Evolutionary conservation across 2,888 invertebrate species (phyloP), one percentile per base, ranked within the genome.

Genomic region (Nesidiocoris tenuis): DNA sequence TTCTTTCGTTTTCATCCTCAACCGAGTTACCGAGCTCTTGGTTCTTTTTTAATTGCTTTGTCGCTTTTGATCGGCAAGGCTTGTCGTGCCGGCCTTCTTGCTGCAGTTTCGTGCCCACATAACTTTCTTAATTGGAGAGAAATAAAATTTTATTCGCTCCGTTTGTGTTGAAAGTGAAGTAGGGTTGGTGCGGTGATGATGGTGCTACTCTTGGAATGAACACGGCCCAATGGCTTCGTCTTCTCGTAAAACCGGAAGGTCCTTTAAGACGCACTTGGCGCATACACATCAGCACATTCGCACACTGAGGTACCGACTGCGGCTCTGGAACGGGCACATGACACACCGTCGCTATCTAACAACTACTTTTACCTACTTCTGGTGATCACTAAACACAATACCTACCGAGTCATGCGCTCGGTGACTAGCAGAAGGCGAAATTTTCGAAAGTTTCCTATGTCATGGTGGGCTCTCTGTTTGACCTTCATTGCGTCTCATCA

Each of bases 131-230:
- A 71, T 71, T 71, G 61, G 71, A 61, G 71, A 39, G 39, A 17
- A 71, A 71, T 71, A 71, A 71, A 71, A 71, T 71, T 71, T 71
- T 71, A 71, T 71, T 71, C 61, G 71, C n/a, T 39, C 39, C 39
- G 39, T 39, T 39, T 39, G 71, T 61, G 23, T 24, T 59, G 18
- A 17, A 18, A 59, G 59, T 59, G 59, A 18, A 59, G 59, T 17
- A 59, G 59, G 59, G 17, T n/a, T 59, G 59, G 17, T n/a, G 59
- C n/a, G 59, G 59, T 59, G 59, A 18, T 18, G n/a, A 18, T 59
- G 18, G 7, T 9, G 59, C 39, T 39, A 39, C 39, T 39, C 12
- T 39, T 39, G 5, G 5, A 39, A 39, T 39, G 39, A 39, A 39
- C 39, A 7, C 39, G 12, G 39, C 39, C 12, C 12, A n/a, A 3